A percentile compares a stretch with the other conserved stretches of the same genome.
These are phyloP conservation scores for Diaphora mendica DNA, from an alignment of 2,888 invertebrate genomes.

Conservation along the genomic window DNA sequence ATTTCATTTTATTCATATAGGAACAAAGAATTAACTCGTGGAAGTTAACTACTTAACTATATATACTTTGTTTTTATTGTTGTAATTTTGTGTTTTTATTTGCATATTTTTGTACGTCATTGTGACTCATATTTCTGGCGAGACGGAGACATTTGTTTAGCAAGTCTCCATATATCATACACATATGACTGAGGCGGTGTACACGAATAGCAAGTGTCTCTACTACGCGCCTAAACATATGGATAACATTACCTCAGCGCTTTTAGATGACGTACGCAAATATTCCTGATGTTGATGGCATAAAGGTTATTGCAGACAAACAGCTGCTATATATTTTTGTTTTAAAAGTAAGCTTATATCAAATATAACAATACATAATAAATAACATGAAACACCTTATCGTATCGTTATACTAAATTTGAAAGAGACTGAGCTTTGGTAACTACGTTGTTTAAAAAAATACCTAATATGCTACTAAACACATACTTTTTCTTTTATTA, in stretches of 20 bases:
- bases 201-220: background rate
- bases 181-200: background rate
- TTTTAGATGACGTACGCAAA: background rate
- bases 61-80: background rate
- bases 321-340: background rate
- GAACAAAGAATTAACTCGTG: too few relatives aligned
- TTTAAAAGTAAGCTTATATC: too few relatives aligned
- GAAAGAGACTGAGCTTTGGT: too few relatives aligned
- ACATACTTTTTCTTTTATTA: too few relatives aligned
- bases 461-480: too few relatives aligned
- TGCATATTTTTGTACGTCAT: too few relatives aligned
- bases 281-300: background rate
- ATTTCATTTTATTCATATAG: too few relatives aligned
- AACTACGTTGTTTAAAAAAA: too few relatives aligned
- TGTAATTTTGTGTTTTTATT: too few relatives aligned
- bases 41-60: background rate
- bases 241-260: background rate
- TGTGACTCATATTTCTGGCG: background rate
- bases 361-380: too few relatives aligned
- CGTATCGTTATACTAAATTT: too few relatives aligned
- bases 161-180: background rate
- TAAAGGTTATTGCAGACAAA: background rate
- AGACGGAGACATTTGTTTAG: background rate
- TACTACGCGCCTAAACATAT: background rate
- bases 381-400: too few relatives aligned